phyloP scores from a whole-genome alignment of 30 jellyfish, hydroid and myxozoan species.

The Sanderia malayensis region DNA sequence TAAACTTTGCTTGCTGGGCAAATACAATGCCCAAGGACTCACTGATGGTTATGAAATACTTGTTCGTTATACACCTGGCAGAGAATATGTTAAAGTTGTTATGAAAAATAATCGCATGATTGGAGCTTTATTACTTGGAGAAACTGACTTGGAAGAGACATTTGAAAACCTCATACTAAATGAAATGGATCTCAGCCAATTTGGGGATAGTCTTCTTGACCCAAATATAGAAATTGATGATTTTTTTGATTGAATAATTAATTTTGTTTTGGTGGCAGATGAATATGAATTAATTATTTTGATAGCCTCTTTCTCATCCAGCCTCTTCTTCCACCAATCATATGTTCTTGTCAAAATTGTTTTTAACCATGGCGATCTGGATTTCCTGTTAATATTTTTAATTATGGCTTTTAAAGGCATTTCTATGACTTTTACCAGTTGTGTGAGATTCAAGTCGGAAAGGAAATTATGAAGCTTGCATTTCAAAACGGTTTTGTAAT shows the following conservation, averaged over 20 bases:
- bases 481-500: too few relatives aligned
- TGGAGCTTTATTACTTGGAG: constrained; percentile 95
- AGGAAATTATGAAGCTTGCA: too few relatives aligned
- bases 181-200: constrained; percentile 75
- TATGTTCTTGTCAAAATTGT: too few relatives aligned
- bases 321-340: too few relatives aligned
- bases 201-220: constrained; percentile 68
- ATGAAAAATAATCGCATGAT: constrained; percentile 64
- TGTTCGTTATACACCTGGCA: constrained; percentile 71
- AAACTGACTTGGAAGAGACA: constrained; percentile 94
- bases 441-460: too few relatives aligned
- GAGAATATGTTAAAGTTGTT: constrained; percentile 80
- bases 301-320: too few relatives aligned
- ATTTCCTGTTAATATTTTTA: too few relatives aligned
- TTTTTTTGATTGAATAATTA: constrained; percentile 67
- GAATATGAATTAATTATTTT: too few relatives aligned
- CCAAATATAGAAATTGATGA: constrained; percentile 89
- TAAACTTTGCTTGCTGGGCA: constrained; percentile 81
- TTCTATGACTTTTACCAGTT: too few relatives aligned
- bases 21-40: constrained; percentile 74
- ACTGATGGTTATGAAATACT: constrained; percentile 52
- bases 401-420: too few relatives aligned
- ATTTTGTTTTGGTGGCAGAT: too few relatives aligned
- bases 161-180: constrained; percentile 83
- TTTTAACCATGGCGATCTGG: too few relatives aligned